Percentiles rank a stretch among this genome's conserved stretches.
These are phyloP conservation scores for Tenthredo notha DNA, from an alignment of 2,888 invertebrate genomes.

Conservation along the genomic window DNA sequence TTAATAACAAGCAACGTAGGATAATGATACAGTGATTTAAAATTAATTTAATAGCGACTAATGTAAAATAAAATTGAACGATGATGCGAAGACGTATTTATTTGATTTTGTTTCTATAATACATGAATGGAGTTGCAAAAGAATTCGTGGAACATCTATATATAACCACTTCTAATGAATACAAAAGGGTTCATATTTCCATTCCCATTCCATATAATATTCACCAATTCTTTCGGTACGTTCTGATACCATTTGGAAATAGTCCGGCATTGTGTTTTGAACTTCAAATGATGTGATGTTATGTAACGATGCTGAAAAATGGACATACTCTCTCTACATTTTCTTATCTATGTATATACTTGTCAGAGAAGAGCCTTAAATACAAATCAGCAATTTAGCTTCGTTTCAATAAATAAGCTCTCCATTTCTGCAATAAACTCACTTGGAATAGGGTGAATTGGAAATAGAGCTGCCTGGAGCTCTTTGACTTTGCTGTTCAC, in stretches of 20 bases:
- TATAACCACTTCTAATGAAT: slow-evolving; percentile 21
- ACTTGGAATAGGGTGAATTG: slow-evolving; percentile 77
- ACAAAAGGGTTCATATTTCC: slow-evolving; percentile 9
- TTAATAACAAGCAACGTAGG: slow-evolving; percentile 16
- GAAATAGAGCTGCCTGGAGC: slow-evolving; percentile 85
- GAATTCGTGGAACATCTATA: slow-evolving; percentile 11
- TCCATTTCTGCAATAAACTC: slow-evolving; percentile 53
- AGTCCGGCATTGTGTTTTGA: slow-evolving; percentile 64
- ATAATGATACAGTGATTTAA: slow-evolving; percentile 31
- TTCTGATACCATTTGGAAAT: slow-evolving; percentile 62
- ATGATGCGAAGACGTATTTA: not conserved
- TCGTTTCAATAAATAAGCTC: slow-evolving; percentile 5
- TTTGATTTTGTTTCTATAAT: slow-evolving; percentile 27
- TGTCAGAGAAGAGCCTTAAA: slow-evolving; percentile 20
- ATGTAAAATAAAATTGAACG: slow-evolving; percentile 24
- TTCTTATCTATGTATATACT: slow-evolving; percentile 49
- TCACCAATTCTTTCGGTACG: slow-evolving; percentile 65
- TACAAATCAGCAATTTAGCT: not conserved
- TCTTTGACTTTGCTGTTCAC: slow-evolving; percentile 81
- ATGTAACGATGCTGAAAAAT: slow-evolving; percentile 61
- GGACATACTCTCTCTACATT: slow-evolving; percentile 56
- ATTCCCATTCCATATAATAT: slow-evolving; percentile 57
- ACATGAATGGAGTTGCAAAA: slow-evolving; percentile 20
- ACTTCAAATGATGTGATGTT: slow-evolving; percentile 53
- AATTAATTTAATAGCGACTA: slow-evolving; percentile 40